Conservation (phyloP, 2,113 vertebrate species). For the Pheucticus melanocephalus region DNA sequence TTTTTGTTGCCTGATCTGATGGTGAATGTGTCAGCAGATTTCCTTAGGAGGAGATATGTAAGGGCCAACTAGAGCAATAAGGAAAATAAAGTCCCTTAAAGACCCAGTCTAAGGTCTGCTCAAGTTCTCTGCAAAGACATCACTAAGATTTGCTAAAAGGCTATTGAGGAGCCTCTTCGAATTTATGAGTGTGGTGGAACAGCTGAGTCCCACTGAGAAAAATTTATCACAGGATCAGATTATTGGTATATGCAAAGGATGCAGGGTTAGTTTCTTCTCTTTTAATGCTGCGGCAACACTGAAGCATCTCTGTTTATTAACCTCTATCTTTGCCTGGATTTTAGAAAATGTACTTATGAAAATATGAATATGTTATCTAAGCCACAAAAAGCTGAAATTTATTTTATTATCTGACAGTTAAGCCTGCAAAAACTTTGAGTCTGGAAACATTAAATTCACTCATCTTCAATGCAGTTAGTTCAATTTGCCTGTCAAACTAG, state of each 20-base stretch:
- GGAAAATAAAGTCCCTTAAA: background rate
- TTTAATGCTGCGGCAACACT: background rate
- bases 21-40: background rate
- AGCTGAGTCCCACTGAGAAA: background rate
- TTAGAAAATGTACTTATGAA: background rate
- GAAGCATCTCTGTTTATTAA: background rate
- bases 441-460: background rate
- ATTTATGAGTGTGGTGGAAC: background rate
- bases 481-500: conserved; percentile 54
- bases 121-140: background rate
- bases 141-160: background rate
- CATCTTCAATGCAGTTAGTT: background rate
- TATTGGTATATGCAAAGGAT: background rate
- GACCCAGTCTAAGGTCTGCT: background rate
- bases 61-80: background rate
- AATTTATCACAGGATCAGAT: background rate
- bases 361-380: background rate
- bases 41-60: background rate
- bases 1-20: background rate
- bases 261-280: background rate
- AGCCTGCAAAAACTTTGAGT: background rate
- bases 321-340: background rate
- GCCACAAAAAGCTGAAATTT: background rate
- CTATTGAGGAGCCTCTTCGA: background rate
- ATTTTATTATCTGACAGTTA: conserved; percentile 7